A percentile compares a stretch with the other conserved stretches of the same genome.
phyloP scores from a whole-genome alignment of 2,888 invertebrate genomes.

The Seira musarum region DNA sequence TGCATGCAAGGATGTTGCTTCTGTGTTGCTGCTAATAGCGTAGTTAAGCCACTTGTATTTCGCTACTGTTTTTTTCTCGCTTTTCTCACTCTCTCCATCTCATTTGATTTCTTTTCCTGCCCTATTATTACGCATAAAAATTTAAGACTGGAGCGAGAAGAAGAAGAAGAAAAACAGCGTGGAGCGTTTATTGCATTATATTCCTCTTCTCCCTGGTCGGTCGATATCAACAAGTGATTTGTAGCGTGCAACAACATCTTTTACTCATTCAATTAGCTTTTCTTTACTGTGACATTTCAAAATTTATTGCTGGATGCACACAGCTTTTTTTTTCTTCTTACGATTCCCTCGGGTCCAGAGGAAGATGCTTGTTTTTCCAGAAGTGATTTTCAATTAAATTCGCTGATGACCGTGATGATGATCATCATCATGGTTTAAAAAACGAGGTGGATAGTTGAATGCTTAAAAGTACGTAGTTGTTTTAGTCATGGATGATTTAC shows the following conservation, averaged over 20 bases:
- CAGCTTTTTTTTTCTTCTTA: no score
- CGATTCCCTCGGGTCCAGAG: no score
- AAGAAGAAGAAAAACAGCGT: conserved; percentile 3
- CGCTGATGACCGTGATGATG: no score
- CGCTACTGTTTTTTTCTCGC: conserved; percentile 50
- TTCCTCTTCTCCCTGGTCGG: conserved; percentile 34
- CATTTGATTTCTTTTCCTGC: neutral
- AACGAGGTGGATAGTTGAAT: no score
- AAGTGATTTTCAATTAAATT: no score
- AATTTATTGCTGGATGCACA: conserved; percentile 46
- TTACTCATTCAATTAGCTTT: conserved; percentile 52
- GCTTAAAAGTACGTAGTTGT: no score
- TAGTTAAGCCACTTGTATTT: conserved; percentile 53
- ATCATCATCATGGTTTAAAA: no score
- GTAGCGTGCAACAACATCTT: conserved; percentile 55
- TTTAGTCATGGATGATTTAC: no score
- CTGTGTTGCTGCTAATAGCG: conserved; percentile 53
- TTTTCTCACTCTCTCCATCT: conserved; percentile 7
- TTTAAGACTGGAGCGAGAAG: conserved; percentile 8
- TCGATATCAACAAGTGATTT: conserved; percentile 56
- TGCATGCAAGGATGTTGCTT: conserved; percentile 53
- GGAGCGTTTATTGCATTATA: conserved; percentile 8
- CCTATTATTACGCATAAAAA: conserved; percentile 2
- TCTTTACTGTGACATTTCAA: conserved; percentile 46
- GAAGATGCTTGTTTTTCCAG: no score